Percentiles rank a stretch among this genome's conserved stretches.
phyloP scores from a whole-genome alignment of 2,797 vertebrate species.

The Meda fulgida region DNA sequence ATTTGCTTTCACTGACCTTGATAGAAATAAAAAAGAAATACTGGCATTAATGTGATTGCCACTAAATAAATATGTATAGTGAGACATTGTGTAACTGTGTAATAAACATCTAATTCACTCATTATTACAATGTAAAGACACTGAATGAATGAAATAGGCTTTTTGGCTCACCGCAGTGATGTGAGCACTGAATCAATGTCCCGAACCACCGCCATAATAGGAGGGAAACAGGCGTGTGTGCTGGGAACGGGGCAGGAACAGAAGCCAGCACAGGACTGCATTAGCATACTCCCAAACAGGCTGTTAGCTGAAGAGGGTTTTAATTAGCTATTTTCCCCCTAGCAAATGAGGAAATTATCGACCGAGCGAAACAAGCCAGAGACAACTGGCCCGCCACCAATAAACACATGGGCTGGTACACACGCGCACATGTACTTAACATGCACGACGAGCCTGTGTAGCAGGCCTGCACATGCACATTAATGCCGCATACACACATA shows the following conservation, averaged over 20 bases:
- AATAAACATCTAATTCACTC: neutral
- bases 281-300: slow-evolving; percentile 96
- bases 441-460: slow-evolving; percentile 60
- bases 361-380: slow-evolving; percentile 92
- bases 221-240: slow-evolving; percentile 83
- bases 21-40: neutral
- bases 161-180: slow-evolving; percentile 76
- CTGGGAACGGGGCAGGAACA: slow-evolving; percentile 87
- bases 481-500: slow-evolving; percentile 54
- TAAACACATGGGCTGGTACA: slow-evolving; percentile 64
- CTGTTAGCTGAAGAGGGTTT: slow-evolving; percentile 99
- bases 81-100: neutral
- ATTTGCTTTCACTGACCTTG: neutral
- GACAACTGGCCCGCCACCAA: slow-evolving; percentile 86
- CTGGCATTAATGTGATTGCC: neutral
- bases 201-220: slow-evolving; percentile 78
- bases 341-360: slow-evolving; percentile 97
- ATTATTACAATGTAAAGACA: slow-evolving; percentile 28
- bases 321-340: slow-evolving; percentile 99
- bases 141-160: slow-evolving; percentile 27
- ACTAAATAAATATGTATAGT: neutral
- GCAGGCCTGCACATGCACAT: slow-evolving; percentile 63
- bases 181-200: slow-evolving; percentile 78
- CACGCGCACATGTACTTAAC: slow-evolving; percentile 60
- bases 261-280: slow-evolving; percentile 88